Evolutionary conservation across 2,888 invertebrate species (phyloP).

Genomic region (Papilio protenor): DNA sequence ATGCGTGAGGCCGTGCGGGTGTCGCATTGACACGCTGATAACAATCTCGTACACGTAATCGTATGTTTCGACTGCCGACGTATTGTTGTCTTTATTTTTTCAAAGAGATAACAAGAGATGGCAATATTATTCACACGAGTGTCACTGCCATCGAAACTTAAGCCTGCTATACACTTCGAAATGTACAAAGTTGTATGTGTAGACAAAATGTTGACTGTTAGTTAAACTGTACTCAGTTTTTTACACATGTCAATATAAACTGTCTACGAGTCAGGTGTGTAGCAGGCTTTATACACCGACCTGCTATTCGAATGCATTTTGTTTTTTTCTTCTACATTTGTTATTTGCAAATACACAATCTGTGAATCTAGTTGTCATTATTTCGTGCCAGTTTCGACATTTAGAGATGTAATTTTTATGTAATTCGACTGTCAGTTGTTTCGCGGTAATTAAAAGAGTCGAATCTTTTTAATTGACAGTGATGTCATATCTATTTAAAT

Average conservation of each 20-base stretch:
- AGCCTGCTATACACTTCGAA: no score
- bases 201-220: no score
- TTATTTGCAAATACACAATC: slow-evolving; percentile 15
- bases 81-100: neutral
- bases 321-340: slow-evolving; percentile 13
- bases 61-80: neutral
- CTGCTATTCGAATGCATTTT: slow-evolving; percentile 21
- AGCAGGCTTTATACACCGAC: slow-evolving; percentile 42
- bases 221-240: no score
- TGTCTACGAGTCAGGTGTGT: no score
- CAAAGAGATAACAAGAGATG: neutral
- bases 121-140: neutral
- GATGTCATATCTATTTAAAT: slow-evolving; percentile 13
- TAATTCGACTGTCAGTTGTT: slow-evolving; percentile 29
- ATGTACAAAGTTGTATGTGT: no score
- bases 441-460: slow-evolving; percentile 17
- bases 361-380: slow-evolving; percentile 39
- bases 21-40: slow-evolving; percentile 44
- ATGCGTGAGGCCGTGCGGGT: slow-evolving; percentile 57
- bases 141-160: no score
- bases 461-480: slow-evolving; percentile 13
- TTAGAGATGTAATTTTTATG: slow-evolving; percentile 25
- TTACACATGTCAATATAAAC: no score
- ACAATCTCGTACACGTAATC: slow-evolving; percentile 45
- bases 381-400: slow-evolving; percentile 29